Conservation (phyloP, 1,140 invertebrate species). For the Ceratitis capitata region DNA sequence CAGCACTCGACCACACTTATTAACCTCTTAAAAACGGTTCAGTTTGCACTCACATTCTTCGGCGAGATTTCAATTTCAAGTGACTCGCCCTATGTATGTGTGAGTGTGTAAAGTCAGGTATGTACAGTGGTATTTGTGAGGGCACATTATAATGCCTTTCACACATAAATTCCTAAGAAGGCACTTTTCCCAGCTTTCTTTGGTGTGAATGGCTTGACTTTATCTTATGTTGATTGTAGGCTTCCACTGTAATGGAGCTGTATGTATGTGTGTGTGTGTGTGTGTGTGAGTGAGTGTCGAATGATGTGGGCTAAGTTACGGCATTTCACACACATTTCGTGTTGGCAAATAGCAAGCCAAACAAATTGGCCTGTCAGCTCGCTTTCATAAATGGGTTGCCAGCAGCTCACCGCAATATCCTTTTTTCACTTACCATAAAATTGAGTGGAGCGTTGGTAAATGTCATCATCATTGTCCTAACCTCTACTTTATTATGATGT, state of each 20-base stretch:
- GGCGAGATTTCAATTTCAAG: not conserved
- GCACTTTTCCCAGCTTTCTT: not conserved
- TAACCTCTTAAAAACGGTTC: slow-evolving; percentile 22
- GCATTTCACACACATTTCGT: not conserved
- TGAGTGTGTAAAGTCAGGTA: not conserved
- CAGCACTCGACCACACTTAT: slow-evolving; percentile 18
- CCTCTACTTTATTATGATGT: not conserved
- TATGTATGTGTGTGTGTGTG: not conserved
- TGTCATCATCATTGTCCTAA: not conserved
- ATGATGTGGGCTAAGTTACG: not conserved
- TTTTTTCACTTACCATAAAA: not conserved
- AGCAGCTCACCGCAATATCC: not conserved
- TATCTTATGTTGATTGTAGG: not conserved
- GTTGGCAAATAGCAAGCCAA: not conserved
- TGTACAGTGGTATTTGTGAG: not conserved
- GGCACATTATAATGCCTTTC: not conserved
- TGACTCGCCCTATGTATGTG: not conserved
- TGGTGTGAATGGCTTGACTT: not conserved
- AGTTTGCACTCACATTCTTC: not conserved
- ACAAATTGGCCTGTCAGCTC: not conserved
- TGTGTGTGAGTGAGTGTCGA: not conserved
- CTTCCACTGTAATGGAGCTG: not conserved
- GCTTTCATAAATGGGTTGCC: slow-evolving; percentile 11
- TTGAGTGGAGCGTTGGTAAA: not conserved
- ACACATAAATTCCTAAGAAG: not conserved